Evolutionary conservation across 2,797 vertebrate species (phyloP).

Genomic region (Mormyrops attenuatus): DNA sequence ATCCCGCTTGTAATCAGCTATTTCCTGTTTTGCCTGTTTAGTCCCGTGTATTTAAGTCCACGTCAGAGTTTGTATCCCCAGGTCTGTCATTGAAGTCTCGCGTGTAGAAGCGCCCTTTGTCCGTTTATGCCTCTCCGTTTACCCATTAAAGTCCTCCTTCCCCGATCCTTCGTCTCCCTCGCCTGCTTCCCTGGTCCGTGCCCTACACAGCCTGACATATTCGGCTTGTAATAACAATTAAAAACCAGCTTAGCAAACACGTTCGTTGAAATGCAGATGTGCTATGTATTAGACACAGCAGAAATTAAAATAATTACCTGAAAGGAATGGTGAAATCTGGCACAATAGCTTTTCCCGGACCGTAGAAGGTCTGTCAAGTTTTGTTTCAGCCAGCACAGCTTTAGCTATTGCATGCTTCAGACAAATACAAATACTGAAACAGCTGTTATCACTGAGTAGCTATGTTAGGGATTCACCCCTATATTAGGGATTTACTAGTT

Average conservation of each 20-base stretch:
- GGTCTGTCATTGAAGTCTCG: no score
- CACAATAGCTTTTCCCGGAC: background rate
- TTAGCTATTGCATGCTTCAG: background rate
- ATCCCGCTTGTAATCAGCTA: no score
- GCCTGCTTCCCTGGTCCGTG: no score
- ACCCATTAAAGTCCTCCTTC: no score
- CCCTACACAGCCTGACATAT: no score
- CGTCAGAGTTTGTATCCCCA: no score
- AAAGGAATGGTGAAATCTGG: background rate
- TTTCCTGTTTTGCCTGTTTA: no score
- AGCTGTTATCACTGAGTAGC: background rate
- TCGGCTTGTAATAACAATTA: background rate
- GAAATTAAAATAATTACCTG: background rate
- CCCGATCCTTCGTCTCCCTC: no score
- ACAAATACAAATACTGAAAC: background rate
- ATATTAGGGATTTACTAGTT: background rate
- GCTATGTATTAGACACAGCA: background rate
- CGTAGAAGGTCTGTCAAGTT: background rate
- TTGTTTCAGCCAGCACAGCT: background rate
- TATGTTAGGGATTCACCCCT: no score
- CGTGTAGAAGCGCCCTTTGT: no score
- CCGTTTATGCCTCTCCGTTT: no score
- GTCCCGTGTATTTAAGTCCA: no score
- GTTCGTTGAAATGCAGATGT: background rate
- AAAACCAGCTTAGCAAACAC: background rate